These are phyloP conservation scores for Tetragonula carbonaria DNA, from an alignment of 2,888 invertebrate species.

Conservation along the genomic window DNA sequence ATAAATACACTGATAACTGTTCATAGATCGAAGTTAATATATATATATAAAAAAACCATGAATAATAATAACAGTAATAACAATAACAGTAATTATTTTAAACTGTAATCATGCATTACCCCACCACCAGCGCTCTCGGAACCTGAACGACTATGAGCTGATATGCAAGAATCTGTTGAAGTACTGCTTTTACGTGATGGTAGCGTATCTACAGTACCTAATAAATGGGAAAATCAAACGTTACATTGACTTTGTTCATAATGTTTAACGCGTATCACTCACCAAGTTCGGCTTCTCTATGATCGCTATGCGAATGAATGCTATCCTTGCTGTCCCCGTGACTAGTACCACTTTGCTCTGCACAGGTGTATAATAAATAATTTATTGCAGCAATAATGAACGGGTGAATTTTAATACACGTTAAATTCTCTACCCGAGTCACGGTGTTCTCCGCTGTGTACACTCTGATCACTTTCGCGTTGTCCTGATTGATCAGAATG, in stretches of 20 bases:
- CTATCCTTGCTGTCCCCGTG: constrained; percentile 82
- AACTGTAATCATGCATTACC: constrained; percentile 68
- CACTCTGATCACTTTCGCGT: constrained; percentile 81
- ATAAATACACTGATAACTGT: background rate
- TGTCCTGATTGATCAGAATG: constrained; percentile 82
- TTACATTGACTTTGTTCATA: background rate
- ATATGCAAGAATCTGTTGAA: constrained; percentile 87
- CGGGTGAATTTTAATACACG: constrained; percentile 20
- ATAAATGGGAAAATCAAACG: constrained; percentile 2
- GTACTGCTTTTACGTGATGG: constrained; percentile 87
- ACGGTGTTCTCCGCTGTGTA: constrained; percentile 80
- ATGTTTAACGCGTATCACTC: constrained; percentile 33
- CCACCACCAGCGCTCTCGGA: constrained; percentile 84
- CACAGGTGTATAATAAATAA: constrained; percentile 22
- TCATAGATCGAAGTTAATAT: background rate
- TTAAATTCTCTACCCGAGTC: constrained; percentile 77
- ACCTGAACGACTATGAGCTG: constrained; percentile 86
- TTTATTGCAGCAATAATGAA: background rate
- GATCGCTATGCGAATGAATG: constrained; percentile 80
- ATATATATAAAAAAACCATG: background rate
- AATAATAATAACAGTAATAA: background rate
- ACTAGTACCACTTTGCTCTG: constrained; percentile 80
- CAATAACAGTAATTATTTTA: constrained; percentile 3
- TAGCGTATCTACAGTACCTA: constrained; percentile 78
- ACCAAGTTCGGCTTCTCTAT: constrained; percentile 80